Evolutionary conservation across 1,140 invertebrate genomes (phyloP), one percentile per base, ranked within the genome.

Genomic region (Kradibia gibbosae): DNA sequence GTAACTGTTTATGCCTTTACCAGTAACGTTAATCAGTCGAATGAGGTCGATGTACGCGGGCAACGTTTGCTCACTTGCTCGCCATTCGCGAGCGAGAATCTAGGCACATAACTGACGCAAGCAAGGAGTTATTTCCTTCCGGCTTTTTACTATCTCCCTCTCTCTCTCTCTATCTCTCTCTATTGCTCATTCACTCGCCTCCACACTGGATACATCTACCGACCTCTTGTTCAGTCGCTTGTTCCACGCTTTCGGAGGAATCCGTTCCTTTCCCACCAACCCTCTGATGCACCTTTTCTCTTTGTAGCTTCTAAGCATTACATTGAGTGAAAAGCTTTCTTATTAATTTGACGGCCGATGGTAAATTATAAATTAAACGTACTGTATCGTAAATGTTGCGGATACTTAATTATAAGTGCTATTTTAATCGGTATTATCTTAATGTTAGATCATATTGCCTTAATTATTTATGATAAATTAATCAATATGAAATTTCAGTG

Each of bases 21-120:
- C 10, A n/a, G 45, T 71, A 71, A 78, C 53, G 65, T 67, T 72
- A 72, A 79, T 79, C 78, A 72, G 67, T 72, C 67, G 78, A 79
- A 79, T 60, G 67, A 60, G 67, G 78, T 79, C 78, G 67, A 79
- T 72, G 60, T 5, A 78, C 76, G 67, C 76, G 62, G 45, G 42
- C 48, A 34, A 20, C n/a, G 25, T 28, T 57, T 34, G 39, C 74
- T 34, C 17, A 36, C 4, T 48, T 20, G 34, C 55, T 76, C 74
- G 13, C 50, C 20, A 60, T 67, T 70, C 62, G 60, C 62, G 48
- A 78, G 53, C 62, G 62, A 78, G 62, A 78, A 78, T 70, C 76
- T 70, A 71, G 67, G 67, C 78, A 73, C 78, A 53, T 80, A 72
- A 73, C 77, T 72, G n/a, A 36, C 45, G 77, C 77, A 79, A 79